A percentile compares a stretch with the other conserved stretches of the same genome.
phyloP scores from a whole-genome alignment of 2,888 invertebrate genomes.

The Conomelus anceps region DNA sequence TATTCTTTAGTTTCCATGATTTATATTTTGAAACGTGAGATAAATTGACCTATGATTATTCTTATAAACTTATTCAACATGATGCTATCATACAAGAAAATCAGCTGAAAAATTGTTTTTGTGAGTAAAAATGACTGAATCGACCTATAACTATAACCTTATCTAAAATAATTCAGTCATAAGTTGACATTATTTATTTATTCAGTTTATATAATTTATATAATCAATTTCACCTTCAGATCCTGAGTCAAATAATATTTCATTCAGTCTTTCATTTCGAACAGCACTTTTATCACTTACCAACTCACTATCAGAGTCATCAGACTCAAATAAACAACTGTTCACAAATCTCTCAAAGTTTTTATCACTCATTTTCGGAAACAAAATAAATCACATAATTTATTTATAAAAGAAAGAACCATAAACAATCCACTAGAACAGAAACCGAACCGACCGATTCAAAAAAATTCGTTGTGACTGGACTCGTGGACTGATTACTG shows the following conservation, averaged over 20 bases:
- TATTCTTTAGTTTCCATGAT: background rate
- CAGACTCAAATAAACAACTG: background rate
- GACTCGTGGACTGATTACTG: too few relatives aligned
- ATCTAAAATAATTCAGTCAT: too few relatives aligned
- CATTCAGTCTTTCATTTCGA: background rate
- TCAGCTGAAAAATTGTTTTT: too few relatives aligned
- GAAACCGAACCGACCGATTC: background rate
- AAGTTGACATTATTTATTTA: too few relatives aligned
- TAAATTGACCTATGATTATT: too few relatives aligned
- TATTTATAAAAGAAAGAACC: background rate
- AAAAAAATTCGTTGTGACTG: background rate
- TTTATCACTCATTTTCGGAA: background rate
- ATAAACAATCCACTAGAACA: background rate
- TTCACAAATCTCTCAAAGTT: background rate
- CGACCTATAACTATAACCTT: background rate
- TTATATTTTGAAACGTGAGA: background rate
- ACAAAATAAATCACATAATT: background rate
- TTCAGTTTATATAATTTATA: background rate
- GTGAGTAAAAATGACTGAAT: background rate
- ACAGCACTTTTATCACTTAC: background rate
- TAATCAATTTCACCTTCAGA: conserved; percentile 14
- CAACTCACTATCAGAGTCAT: background rate
- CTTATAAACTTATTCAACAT: too few relatives aligned
- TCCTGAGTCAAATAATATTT: conserved; percentile 3
- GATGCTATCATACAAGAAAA: too few relatives aligned